Conservation (phyloP, 2,888 invertebrate genomes). For the Pseudanteris insignis region DNA sequence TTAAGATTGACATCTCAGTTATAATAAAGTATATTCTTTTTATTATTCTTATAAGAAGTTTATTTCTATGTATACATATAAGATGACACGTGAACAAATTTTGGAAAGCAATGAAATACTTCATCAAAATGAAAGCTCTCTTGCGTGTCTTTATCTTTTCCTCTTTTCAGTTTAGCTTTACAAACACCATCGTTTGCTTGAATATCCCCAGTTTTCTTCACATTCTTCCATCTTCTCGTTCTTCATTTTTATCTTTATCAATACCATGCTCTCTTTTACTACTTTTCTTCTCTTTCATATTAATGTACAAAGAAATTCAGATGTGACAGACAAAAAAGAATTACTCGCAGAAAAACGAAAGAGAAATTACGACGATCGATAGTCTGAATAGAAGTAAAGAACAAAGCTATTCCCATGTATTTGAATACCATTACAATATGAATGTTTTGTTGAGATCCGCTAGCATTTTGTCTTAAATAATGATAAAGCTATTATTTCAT, state of each 20-base stretch:
- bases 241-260: conserved; percentile 39
- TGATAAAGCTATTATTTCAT: too few relatives aligned
- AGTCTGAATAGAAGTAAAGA: conserved; percentile 37
- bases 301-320: conserved; percentile 45
- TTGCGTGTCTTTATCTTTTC: conserved; percentile 40
- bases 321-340: conserved; percentile 47
- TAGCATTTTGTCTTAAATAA: conserved; percentile 27
- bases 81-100: conserved; percentile 45
- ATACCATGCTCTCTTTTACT: conserved; percentile 39
- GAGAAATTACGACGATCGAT: conserved; percentile 49
- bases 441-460: conserved; percentile 26
- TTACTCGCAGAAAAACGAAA: conserved; percentile 49
- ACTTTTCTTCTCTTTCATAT: conserved; percentile 41
- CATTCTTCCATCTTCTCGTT: conserved; percentile 40
- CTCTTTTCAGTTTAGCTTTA: conserved; percentile 45
- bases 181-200: conserved; percentile 41
- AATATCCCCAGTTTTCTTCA: conserved; percentile 45
- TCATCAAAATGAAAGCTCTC: conserved; percentile 65
- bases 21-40: background rate
- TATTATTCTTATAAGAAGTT: background rate
- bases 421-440: conserved; percentile 42
- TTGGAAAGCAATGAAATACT: conserved; percentile 58
- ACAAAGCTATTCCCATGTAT: conserved; percentile 44
- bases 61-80: conserved; percentile 46
- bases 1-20: too few relatives aligned